Conservation (phyloP, 1,140 invertebrate genomes). For the Acromyrmex echinatior region DNA sequence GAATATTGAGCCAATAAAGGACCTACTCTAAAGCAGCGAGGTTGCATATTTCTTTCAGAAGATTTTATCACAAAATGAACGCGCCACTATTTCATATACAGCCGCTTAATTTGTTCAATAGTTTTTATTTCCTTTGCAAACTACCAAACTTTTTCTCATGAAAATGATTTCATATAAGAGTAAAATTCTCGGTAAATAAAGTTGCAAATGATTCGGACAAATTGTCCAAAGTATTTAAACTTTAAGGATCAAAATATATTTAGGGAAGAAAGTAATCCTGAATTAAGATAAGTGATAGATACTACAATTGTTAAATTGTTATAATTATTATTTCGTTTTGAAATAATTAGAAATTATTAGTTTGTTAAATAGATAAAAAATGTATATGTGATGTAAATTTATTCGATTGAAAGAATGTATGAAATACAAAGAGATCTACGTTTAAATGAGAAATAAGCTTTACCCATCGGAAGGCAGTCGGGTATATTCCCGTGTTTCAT, state of each 20-base stretch:
- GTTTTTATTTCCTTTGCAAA: constrained; percentile 13
- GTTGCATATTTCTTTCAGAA: constrained; percentile 49
- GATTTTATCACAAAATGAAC: constrained; percentile 34
- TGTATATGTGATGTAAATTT: background rate
- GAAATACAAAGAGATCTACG: constrained; percentile 16
- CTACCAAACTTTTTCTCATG: background rate
- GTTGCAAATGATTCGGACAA: background rate
- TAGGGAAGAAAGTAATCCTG: background rate
- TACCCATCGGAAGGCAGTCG: background rate
- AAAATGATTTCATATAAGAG: background rate
- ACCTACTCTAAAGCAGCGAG: constrained; percentile 15
- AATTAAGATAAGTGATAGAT: background rate
- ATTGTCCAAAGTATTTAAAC: background rate
- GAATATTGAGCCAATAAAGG: constrained; percentile 57
- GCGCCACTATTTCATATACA: background rate
- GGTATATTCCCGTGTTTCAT: constrained; percentile 36
- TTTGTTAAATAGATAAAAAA: background rate
- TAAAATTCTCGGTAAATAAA: background rate
- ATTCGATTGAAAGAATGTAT: background rate
- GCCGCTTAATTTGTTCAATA: constrained; percentile 27
- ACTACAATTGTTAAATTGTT: background rate
- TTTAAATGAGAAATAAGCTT: constrained; percentile 41
- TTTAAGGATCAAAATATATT: background rate
- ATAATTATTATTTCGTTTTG: background rate
- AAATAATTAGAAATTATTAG: background rate